Evolutionary conservation across 2,113 vertebrate genomes (phyloP).

Genomic region (Neogobius melanostomus): DNA sequence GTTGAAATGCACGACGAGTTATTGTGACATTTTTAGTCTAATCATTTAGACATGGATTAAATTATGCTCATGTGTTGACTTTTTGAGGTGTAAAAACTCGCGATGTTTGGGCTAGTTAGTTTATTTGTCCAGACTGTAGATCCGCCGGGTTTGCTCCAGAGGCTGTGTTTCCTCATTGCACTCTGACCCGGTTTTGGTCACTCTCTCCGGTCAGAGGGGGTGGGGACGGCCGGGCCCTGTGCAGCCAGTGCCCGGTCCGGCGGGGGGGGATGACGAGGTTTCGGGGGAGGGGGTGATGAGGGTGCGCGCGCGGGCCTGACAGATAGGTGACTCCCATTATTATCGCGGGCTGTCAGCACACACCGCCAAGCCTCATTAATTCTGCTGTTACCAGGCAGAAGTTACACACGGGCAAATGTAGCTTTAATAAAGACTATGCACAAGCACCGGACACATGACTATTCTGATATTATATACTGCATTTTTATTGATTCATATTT

Average conservation of each 20-base stretch:
- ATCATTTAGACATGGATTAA: not conserved
- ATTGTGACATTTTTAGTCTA: not conserved
- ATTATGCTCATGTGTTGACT: no score
- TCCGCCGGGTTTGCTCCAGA: no score
- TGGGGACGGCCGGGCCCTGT: no score
- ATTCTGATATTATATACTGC: no score
- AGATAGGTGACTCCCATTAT: constrained; percentile 78
- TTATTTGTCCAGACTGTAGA: no score
- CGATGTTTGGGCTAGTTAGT: no score
- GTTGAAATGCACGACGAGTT: not conserved
- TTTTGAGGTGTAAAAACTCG: no score
- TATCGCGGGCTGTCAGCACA: constrained; percentile 70
- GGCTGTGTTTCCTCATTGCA: no score
- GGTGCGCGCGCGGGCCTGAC: constrained; percentile 66
- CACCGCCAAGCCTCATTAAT: constrained; percentile 77
- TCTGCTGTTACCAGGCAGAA: constrained; percentile 73
- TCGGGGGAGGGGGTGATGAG: not conserved
- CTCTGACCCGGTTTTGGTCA: no score
- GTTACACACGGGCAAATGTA: constrained; percentile 64
- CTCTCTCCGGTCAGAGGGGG: no score
- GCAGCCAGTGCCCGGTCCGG: constrained; percentile 23
- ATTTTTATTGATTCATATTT: no score
- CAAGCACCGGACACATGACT: no score
- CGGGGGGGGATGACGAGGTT: constrained; percentile 29
- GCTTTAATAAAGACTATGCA: not conserved